These are phyloP conservation scores for Ploceus nigricollis DNA, from an alignment of 2,113 vertebrate genomes.

Conservation along the genomic window DNA sequence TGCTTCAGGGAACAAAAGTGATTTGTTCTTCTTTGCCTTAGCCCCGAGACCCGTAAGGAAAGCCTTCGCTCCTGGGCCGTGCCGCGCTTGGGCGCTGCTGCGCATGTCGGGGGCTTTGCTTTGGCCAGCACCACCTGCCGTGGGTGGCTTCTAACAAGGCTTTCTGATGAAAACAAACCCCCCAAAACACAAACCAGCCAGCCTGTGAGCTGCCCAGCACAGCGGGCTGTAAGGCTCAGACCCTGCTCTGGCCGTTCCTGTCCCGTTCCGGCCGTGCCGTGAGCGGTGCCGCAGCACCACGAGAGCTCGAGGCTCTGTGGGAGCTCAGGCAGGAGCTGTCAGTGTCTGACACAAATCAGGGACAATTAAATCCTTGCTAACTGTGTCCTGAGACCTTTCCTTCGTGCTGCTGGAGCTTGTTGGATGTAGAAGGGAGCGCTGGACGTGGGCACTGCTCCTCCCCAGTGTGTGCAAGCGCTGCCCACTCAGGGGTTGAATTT, in stretches of 20 bases:
- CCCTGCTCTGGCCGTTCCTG: neutral
- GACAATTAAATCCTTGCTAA: neutral
- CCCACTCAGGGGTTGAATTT: neutral
- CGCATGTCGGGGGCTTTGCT: neutral
- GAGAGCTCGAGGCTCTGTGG: neutral
- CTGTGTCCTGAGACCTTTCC: neutral
- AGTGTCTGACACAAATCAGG: neutral
- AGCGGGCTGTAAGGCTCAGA: neutral
- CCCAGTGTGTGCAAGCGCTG: fast-evolving
- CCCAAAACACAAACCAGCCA: neutral
- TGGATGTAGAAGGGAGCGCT: neutral
- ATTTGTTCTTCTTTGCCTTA: neutral
- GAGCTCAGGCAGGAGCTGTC: neutral
- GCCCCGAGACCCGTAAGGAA: fast-evolving
- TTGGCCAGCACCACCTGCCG: neutral
- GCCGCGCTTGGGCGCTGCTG: no score
- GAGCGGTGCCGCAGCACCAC: neutral
- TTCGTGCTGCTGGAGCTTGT: neutral
- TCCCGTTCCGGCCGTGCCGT: fast-evolving
- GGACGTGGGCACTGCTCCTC: neutral
- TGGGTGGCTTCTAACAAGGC: neutral
- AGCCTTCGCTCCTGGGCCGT: fast-evolving
- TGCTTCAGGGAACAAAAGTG: neutral
- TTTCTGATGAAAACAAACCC: neutral
- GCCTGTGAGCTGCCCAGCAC: neutral